phyloP scores from a whole-genome alignment of 2,888 invertebrate genomes.

The Strigamia transsilvanica region DNA sequence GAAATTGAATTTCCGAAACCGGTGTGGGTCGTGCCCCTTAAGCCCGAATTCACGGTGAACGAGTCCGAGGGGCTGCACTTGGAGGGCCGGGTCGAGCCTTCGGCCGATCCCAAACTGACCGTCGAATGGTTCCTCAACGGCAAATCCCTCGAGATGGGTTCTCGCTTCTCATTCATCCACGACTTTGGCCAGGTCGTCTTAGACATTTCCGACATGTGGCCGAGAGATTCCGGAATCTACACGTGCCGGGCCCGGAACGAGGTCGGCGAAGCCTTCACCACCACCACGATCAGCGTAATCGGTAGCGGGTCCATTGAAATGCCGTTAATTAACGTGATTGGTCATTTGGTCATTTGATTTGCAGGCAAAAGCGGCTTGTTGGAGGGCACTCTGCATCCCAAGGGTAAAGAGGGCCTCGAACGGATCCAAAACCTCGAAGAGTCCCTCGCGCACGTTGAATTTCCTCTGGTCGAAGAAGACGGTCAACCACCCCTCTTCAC shows the following conservation, averaged over 20 bases:
- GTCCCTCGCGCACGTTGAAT: constrained; percentile 68
- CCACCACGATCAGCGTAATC: constrained; percentile 84
- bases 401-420: constrained; percentile 90
- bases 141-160: constrained; percentile 83
- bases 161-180: constrained; percentile 88
- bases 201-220: constrained; percentile 89
- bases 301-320: too few species aligned
- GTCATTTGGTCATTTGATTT: too few species aligned
- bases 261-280: constrained; percentile 89
- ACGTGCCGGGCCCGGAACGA: constrained; percentile 90
- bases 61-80: constrained; percentile 88
- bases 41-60: constrained; percentile 79
- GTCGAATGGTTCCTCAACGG: constrained; percentile 96
- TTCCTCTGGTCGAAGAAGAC: constrained; percentile 75
- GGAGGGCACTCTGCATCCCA: constrained; percentile 91
- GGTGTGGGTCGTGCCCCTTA: constrained; percentile 83
- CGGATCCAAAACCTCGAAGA: constrained; percentile 91
- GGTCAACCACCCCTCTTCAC: constrained; percentile 89
- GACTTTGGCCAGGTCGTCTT: constrained; percentile 97
- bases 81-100: constrained; percentile 94
- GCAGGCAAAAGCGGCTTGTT: constrained; percentile 75
- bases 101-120: constrained; percentile 87
- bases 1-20: constrained; percentile 84
- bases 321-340: too few species aligned
- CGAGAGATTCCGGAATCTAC: constrained; percentile 92